phyloP scores from a whole-genome alignment of 2,797 vertebrate species.

The Falco columbarius region DNA sequence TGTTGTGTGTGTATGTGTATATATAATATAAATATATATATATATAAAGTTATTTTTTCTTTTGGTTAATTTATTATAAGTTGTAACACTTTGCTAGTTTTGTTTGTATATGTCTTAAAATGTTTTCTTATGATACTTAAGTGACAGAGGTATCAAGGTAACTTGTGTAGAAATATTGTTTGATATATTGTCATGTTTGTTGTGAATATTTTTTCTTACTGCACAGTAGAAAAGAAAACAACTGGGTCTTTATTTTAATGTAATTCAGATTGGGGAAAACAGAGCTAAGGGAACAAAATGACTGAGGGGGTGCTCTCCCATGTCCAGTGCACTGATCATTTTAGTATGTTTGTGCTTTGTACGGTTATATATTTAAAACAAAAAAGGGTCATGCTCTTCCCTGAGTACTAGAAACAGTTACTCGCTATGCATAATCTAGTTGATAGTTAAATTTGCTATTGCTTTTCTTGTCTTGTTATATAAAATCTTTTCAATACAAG shows the following conservation, averaged over 20 bases:
- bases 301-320: conserved; percentile 96
- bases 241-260: conserved; percentile 91
- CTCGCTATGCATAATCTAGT: conserved; percentile 99
- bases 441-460: conserved; percentile 99
- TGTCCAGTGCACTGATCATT: conserved; percentile 99
- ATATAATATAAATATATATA: conserved; percentile 96
- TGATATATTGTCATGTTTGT: conserved; percentile 99
- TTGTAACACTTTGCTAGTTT: conserved; percentile 99
- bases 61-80: conserved; percentile 99
- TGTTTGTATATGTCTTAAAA: conserved; percentile 95
- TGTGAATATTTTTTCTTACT: conserved; percentile 98
- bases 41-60: conserved; percentile 99
- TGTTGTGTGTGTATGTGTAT: conserved; percentile 95
- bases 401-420: conserved; percentile 99
- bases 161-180: conserved; percentile 99
- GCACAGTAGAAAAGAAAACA: conserved; percentile 95
- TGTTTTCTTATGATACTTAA: conserved; percentile 99
- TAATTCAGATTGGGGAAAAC: conserved; percentile 96
- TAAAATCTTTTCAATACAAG: conserved; percentile 99
- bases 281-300: conserved; percentile 98
- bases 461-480: conserved; percentile 99
- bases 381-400: conserved; percentile 98
- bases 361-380: conserved; percentile 99
- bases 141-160: conserved; percentile 99
- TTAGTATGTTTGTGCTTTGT: conserved; percentile 99